A percentile compares a stretch with the other conserved stretches of the same genome.
These are phyloP conservation scores for Acrocephalus kingi DNA, from an alignment of 2,113 vertebrate species.

Conservation along the genomic window DNA sequence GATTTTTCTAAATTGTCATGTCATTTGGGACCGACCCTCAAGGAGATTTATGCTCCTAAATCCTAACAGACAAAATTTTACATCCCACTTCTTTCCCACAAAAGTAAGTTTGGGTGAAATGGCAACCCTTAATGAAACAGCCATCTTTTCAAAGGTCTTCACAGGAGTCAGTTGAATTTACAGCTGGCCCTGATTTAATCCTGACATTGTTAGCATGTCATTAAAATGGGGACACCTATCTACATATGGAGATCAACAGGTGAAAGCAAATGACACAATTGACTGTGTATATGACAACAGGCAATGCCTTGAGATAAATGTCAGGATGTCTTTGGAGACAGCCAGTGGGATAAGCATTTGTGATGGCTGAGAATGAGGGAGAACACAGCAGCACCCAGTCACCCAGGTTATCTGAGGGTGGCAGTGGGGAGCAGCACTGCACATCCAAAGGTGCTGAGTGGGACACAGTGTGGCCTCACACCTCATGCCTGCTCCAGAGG, in stretches of 20 bases:
- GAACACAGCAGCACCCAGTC: background rate
- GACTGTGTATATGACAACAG: background rate
- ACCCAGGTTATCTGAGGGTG: rapidly evolving
- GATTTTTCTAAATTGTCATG: background rate
- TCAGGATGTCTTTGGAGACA: background rate
- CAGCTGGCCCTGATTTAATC: background rate
- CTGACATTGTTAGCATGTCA: background rate
- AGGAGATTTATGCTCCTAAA: background rate
- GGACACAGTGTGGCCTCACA: background rate
- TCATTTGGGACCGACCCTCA: background rate
- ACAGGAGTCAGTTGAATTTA: background rate
- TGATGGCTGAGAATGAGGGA: background rate
- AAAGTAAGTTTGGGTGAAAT: background rate
- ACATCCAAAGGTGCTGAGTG: background rate
- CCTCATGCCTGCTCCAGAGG: background rate
- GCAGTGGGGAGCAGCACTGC: background rate
- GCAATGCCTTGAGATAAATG: background rate
- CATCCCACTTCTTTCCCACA: background rate
- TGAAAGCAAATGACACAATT: background rate
- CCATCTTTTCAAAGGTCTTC: background rate
- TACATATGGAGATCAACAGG: background rate
- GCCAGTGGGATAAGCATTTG: background rate
- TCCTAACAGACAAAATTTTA: background rate
- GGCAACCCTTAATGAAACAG: background rate
- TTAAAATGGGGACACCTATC: background rate